Evolutionary conservation across 1,140 invertebrate species (phyloP), one percentile per base, ranked within the genome.

Genomic region (Trichonephila clavata): DNA sequence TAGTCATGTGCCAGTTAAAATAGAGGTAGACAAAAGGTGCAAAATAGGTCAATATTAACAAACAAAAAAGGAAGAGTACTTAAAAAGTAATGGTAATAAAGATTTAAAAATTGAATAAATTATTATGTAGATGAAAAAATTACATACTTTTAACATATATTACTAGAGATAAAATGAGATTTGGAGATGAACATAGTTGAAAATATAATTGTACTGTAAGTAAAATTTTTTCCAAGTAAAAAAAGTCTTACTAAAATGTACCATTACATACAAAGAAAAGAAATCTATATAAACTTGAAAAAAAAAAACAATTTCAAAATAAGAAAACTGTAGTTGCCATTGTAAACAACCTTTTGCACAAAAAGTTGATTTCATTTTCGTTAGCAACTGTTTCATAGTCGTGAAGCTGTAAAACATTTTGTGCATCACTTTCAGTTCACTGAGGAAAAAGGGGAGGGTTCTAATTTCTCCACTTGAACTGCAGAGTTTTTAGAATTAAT

Each of bases 391-490:
- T 32, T 27, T 77, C 71, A 77, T 16, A 39, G 16, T 39, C 27
- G 27, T 77, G 71, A 77, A 77, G 32, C 27, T 77, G 71, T 77
- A 77, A 32, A 77, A 32, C 27, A 13, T 77, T 20, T 77, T 39
- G 71, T 77, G 71, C 71, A 39, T 32, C 27, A 24, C 32, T 77
- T 77, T 20, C 71, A 39, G 27, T 77, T 77, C 27, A 77, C 18
- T 32, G 18, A 32, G 71, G n/a, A 39, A 77, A 39, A 77, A 24
- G 71, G 71, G 32, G 2, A 39, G 32, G n/a, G 32, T 10, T 32
- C 71, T 77, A 77, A 77, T 77, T 39, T 77, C 27, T 77, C 81
- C 81, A 50, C 81, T 27, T 83, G 81, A 21, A 83, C 81, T 59
- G 81, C 43, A 59, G 16, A 24, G 20, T 32, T 1, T 86, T 32